phyloP scores from a whole-genome alignment of 2,113 vertebrate species.

The Crotalus tigris region DNA sequence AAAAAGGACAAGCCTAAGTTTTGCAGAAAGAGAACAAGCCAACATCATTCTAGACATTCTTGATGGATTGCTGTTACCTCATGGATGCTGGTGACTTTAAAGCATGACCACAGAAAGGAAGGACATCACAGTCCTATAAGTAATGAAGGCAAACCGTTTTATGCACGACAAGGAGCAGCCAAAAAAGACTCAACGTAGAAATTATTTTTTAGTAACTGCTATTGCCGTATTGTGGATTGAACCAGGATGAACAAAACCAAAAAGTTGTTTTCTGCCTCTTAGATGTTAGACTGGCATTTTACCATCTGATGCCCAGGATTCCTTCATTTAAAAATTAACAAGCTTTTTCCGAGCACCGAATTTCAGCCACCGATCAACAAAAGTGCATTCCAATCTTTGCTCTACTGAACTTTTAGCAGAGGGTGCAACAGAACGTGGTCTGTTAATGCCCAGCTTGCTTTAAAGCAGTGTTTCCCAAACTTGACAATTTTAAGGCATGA shows the following conservation, averaged over 20 bases:
- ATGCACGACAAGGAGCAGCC: not conserved
- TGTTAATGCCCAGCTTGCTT: not conserved
- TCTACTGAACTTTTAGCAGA: constrained; percentile 15
- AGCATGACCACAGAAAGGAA: constrained; percentile 7
- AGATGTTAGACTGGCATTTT: not conserved
- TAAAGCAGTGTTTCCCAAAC: too few species aligned
- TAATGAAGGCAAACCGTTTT: constrained; percentile 8
- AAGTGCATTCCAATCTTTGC: not conserved
- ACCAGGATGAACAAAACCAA: constrained; percentile 36
- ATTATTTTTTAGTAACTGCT: constrained; percentile 21
- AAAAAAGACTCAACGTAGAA: not conserved
- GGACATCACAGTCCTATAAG: constrained; percentile 26
- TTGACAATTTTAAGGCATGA: too few species aligned
- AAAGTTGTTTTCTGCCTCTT: constrained; percentile 25
- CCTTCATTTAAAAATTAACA: constrained; percentile 34
- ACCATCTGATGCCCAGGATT: constrained; percentile 21
- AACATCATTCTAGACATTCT: constrained; percentile 39
- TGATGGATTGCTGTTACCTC: not conserved
- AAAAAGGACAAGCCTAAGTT: not conserved
- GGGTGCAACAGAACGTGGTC: not conserved
- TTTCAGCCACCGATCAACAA: not conserved
- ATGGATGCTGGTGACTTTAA: constrained; percentile 27
- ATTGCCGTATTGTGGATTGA: constrained; percentile 25
- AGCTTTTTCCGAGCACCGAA: constrained; percentile 45
- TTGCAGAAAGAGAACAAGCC: constrained; percentile 30